Conservation (phyloP, 2,113 vertebrate genomes). For the Corythoichthys intestinalis region DNA sequence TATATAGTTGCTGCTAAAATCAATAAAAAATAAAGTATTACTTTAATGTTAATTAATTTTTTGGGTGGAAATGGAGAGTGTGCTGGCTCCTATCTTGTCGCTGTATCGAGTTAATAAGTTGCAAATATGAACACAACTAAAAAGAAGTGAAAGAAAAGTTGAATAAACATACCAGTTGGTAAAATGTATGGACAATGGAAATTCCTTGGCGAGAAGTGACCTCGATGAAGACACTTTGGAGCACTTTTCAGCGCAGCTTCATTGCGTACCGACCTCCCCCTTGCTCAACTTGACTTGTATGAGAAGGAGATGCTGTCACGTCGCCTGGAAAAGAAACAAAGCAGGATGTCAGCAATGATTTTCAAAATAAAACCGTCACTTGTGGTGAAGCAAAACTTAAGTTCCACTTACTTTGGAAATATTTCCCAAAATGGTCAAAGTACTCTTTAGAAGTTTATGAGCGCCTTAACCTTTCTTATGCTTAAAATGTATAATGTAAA, state of each 20-base stretch:
- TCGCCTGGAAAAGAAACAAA: constrained; percentile 23
- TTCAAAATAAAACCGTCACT: neutral
- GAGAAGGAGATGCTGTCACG: too few relatives aligned
- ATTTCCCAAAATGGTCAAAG: too few relatives aligned
- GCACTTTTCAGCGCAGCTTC: constrained; percentile 36
- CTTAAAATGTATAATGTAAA: neutral
- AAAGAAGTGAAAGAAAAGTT: constrained; percentile 17
- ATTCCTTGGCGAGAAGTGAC: neutral
- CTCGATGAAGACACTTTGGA: constrained; percentile 2
- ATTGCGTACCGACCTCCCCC: constrained; percentile 20
- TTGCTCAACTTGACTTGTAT: neutral
- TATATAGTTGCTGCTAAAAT: too few relatives aligned
- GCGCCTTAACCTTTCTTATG: neutral
- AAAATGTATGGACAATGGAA: neutral
- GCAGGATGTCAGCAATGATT: neutral
- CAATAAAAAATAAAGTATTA: neutral
- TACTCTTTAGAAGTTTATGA: too few relatives aligned
- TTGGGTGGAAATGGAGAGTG: neutral
- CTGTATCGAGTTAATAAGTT: neutral
- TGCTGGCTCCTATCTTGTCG: neutral
- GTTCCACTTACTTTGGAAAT: too few relatives aligned
- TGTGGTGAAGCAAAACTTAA: neutral
- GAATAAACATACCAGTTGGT: constrained; percentile 41
- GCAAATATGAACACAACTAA: neutral
- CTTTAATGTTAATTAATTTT: neutral